Conservation (phyloP, 2,888 invertebrate species). For the Falcaria lacertinaria region DNA sequence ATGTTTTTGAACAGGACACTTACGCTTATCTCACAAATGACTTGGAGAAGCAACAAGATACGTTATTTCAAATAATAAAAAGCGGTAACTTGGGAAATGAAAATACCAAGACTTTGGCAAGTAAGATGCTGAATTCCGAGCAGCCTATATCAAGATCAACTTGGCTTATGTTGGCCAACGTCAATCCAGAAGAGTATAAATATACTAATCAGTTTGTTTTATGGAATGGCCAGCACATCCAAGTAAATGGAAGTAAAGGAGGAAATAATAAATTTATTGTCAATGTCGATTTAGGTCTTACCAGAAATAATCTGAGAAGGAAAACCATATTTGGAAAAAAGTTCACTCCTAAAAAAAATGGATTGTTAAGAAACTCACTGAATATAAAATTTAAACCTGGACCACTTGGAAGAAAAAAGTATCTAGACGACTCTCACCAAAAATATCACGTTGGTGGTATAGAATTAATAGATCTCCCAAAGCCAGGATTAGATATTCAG, state of each 20-base stretch:
- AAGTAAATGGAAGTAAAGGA: slow-evolving; percentile 58
- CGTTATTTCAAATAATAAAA: slow-evolving; percentile 56
- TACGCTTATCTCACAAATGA: slow-evolving; percentile 40
- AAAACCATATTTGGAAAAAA: slow-evolving; percentile 19
- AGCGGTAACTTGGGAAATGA: slow-evolving; percentile 45
- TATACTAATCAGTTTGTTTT: slow-evolving; percentile 52
- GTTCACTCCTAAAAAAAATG: slow-evolving; percentile 30
- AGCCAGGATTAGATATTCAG: slow-evolving; percentile 64
- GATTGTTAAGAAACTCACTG: slow-evolving; percentile 49
- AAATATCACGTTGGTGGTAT: slow-evolving; percentile 64
- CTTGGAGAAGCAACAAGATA: slow-evolving; percentile 52
- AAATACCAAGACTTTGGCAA: slow-evolving; percentile 49
- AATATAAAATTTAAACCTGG: slow-evolving; percentile 77
- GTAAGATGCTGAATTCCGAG: slow-evolving; percentile 45
- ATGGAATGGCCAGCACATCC: slow-evolving; percentile 55
- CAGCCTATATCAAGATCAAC: slow-evolving; percentile 52
- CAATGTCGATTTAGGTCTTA: slow-evolving; percentile 40
- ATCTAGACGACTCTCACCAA: slow-evolving; percentile 62
- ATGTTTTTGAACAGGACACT: slow-evolving; percentile 55
- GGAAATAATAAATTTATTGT: slow-evolving; percentile 55
- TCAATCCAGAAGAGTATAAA: slow-evolving; percentile 50
- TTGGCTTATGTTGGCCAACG: slow-evolving; percentile 68
- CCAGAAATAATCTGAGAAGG: slow-evolving; percentile 18
- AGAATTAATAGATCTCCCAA: slow-evolving; percentile 70
- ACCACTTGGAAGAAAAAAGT: slow-evolving; percentile 71